Evolutionary conservation across 2,797 vertebrate species (phyloP), one percentile per base, ranked within the genome.

Genomic region (Poecilia gillii): DNA sequence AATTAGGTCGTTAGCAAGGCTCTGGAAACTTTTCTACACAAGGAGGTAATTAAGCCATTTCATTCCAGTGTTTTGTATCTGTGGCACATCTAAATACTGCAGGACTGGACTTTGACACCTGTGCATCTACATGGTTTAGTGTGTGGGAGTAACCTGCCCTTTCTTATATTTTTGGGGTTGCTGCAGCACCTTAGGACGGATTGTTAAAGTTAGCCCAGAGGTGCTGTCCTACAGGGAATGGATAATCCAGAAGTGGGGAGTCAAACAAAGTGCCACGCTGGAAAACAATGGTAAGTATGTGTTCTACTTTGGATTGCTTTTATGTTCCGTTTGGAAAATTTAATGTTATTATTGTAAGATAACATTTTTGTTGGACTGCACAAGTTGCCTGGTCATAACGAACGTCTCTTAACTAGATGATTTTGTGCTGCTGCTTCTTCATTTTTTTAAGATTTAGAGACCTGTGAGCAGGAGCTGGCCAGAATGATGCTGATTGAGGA

Each of bases 151-250:
- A n/a, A 20, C 68, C 16, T 28, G 47, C 6, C 12, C 28, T 70
- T 64, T 55, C 47, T 18, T 55, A 2, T 12, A 4, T 31, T 16
- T 39, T 36, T 11, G 46, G n/a, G 3, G 71, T 70, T 9, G 62
- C 86, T 83, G 53, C 92, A 99, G 98, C 91, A 98, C 97, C 86
- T 94, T 99, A 88, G 98, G 98, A 53, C 97, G 98, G 87, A 98
- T 99, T 83, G 97, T 99, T 93, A 98, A 97, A 94, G 97, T 99
- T 74, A 98, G 97, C 74, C 97, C 97, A 86, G 97, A 98, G 90
- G 98, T 99, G 82, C 95, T 99, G 81, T 95, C 97, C 93, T 99
- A 99, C 95, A 97, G 98, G 90, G 94, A 97, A 76, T 99, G 98
- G 97, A 98, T 97, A 91, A 97, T 97, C 87, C 96, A 97, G 90